phyloP scores from a whole-genome alignment of 1,140 invertebrate genomes.

The Thaumatotibia leucotreta region DNA sequence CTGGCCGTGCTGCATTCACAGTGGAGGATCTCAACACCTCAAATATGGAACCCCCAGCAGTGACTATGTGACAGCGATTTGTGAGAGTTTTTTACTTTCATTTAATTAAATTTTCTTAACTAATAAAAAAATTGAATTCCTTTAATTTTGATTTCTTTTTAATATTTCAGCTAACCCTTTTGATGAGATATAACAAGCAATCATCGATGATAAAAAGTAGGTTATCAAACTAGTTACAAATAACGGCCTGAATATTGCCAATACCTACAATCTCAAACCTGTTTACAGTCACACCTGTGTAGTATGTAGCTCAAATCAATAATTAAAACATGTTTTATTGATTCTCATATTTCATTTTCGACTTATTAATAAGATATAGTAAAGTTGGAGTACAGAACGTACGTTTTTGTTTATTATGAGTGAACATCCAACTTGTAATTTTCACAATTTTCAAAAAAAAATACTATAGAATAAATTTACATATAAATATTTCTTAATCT shows the following conservation, averaged over 20 bases:
- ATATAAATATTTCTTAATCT: too few relatives aligned
- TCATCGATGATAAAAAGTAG: conserved; percentile 34
- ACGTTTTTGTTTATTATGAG: background rate
- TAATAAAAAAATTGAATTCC: too few relatives aligned
- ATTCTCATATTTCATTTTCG: conserved; percentile 35
- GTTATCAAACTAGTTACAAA: conserved; percentile 54
- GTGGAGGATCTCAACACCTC: too few relatives aligned
- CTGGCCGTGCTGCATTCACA: too few relatives aligned
- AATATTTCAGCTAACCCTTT: too few relatives aligned
- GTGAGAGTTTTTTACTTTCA: too few relatives aligned
- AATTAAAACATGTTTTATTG: conserved; percentile 47
- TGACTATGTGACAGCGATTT: too few relatives aligned
- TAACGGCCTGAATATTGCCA: conserved; percentile 61
- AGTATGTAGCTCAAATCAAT: conserved; percentile 50
- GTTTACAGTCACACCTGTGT: conserved; percentile 53
- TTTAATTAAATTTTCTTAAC: too few relatives aligned
- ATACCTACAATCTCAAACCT: conserved; percentile 49
- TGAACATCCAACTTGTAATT: background rate
- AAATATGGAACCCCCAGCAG: too few relatives aligned
- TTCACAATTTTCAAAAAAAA: too few relatives aligned
- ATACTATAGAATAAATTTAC: too few relatives aligned
- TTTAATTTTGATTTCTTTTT: too few relatives aligned
- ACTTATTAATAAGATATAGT: conserved; percentile 21
- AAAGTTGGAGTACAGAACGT: conserved; percentile 25
- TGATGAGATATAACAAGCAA: background rate